phyloP scores from a whole-genome alignment of 2,888 invertebrate species.

The Microctonus aethiopoides region DNA sequence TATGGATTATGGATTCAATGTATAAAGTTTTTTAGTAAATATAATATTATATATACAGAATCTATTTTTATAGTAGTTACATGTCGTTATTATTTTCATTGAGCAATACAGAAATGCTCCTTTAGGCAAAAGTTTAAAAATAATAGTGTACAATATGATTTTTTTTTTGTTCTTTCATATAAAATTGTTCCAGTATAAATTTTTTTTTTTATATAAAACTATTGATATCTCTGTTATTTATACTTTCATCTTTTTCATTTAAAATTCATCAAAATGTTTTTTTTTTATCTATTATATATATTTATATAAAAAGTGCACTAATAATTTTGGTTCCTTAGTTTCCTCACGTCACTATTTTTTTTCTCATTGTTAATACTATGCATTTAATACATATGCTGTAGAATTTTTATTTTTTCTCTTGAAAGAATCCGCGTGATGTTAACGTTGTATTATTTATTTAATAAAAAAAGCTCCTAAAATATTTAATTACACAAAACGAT shows the following conservation, averaged over 20 bases:
- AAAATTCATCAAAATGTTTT: conserved; percentile 3
- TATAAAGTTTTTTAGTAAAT: background rate
- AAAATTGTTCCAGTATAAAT: conserved; percentile 18
- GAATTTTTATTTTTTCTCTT: background rate
- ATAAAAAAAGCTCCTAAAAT: background rate
- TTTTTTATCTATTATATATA: background rate
- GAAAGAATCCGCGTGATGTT: background rate
- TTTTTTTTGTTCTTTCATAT: background rate
- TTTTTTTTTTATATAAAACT: conserved; percentile 7
- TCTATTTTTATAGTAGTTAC: conserved; percentile 21
- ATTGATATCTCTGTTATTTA: background rate
- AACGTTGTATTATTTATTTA: background rate
- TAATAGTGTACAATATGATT: background rate
- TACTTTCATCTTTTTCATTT: background rate
- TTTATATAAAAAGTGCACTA: conserved; percentile 13
- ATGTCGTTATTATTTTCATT: conserved; percentile 11
- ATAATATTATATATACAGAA: conserved; percentile 11
- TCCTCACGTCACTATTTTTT: background rate
- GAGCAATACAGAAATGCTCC: conserved; percentile 23
- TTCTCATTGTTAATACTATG: conserved; percentile 21
- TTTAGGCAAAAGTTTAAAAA: conserved; percentile 27
- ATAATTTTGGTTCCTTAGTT: background rate
- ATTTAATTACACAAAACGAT: background rate
- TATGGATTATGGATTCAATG: conserved; percentile 10
- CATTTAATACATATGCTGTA: conserved; percentile 5